These are phyloP conservation scores for Cranoglanis bouderius DNA, from an alignment of 2,113 vertebrate genomes.

Conservation along the genomic window DNA sequence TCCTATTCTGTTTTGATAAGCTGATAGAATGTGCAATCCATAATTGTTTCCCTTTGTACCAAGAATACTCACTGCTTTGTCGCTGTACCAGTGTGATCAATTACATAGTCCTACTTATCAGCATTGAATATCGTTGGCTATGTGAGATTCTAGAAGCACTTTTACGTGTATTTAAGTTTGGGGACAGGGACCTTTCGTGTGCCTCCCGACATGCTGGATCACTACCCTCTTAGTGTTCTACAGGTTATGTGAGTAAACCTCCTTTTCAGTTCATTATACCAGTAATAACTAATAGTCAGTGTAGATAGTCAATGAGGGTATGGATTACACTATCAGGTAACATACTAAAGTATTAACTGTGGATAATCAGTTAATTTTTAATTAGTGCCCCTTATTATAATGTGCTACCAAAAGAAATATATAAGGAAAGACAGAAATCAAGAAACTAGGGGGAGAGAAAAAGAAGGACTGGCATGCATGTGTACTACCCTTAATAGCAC, in stretches of 20 bases:
- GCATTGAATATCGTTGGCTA: no score
- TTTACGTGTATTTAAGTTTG: no score
- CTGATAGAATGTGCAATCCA: no score
- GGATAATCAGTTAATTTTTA: background rate
- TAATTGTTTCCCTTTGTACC: no score
- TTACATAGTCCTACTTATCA: no score
- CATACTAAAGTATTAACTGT: background rate
- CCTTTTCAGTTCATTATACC: background rate
- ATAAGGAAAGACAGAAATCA: background rate
- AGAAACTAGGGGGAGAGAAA: background rate
- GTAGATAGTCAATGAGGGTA: background rate
- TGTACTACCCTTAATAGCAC: slow-evolving; percentile 6
- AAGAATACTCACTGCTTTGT: no score
- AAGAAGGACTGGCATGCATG: slow-evolving; percentile 8
- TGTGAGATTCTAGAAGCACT: no score
- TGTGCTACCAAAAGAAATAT: background rate
- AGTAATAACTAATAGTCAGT: background rate
- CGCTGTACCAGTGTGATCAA: no score
- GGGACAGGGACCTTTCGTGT: no score
- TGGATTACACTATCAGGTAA: background rate
- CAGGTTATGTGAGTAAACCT: background rate
- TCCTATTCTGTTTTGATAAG: no score
- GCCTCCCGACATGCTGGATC: no score
- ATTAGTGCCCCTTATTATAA: background rate
- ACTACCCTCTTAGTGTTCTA: background rate